phyloP scores from a whole-genome alignment of 2,113 vertebrate genomes.

The Catagonus wagneri region DNA sequence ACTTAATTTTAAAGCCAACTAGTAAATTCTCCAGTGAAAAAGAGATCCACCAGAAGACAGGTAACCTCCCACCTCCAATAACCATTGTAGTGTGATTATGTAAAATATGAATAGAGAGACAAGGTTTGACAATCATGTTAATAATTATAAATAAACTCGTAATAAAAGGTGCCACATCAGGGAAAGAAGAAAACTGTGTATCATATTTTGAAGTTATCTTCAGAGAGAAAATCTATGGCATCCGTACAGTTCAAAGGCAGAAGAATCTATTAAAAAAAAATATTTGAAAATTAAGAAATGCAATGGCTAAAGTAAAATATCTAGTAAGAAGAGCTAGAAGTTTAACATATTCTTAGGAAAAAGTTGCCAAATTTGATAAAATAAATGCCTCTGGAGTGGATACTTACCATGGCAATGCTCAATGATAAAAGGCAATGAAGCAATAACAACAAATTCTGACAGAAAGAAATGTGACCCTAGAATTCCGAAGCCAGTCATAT shows the following conservation, averaged over 20 bases:
- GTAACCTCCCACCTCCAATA: not conserved
- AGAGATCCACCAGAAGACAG: not conserved
- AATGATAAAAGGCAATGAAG: not conserved
- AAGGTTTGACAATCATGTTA: not conserved
- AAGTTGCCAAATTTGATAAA: not conserved
- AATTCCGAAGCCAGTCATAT: not conserved
- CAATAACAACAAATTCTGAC: not conserved
- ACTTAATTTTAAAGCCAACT: not conserved
- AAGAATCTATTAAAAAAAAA: not conserved
- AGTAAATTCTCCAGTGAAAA: not conserved
- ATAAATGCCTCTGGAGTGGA: not conserved
- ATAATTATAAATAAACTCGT: not conserved
- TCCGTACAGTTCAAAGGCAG: not conserved
- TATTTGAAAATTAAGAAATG: not conserved
- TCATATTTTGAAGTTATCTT: not conserved
- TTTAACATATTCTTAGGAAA: not conserved
- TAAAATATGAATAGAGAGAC: too few species aligned
- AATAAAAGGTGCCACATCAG: not conserved
- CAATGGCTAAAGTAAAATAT: not conserved
- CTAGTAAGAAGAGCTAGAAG: not conserved
- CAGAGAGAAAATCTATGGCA: not conserved
- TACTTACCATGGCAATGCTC: fast-evolving
- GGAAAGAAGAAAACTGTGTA: not conserved
- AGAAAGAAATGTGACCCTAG: not conserved
- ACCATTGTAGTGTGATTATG: not conserved